Percentiles rank a stretch among this genome's conserved stretches.
phyloP scores from a whole-genome alignment of 92 coral and sea anemone species.

The Porites evermanni region DNA sequence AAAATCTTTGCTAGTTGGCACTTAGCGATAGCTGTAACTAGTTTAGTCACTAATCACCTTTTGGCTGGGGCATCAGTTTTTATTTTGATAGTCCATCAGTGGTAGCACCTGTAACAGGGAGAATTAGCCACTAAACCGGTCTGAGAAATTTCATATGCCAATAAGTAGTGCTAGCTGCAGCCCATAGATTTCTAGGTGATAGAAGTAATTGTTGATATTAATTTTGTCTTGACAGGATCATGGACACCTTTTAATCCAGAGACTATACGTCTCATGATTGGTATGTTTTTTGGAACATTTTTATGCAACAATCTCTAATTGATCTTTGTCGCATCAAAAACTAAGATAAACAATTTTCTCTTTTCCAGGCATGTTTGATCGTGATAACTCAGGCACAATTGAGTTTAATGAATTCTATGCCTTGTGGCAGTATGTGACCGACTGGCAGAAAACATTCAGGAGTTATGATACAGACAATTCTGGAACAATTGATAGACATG shows the following conservation, averaged over 20 bases:
- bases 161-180: no score
- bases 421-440: slow-evolving; percentile 93
- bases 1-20: no score
- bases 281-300: slow-evolving; percentile 36
- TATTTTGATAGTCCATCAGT: no score
- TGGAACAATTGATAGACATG: slow-evolving; percentile 92
- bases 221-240: slow-evolving; percentile 59
- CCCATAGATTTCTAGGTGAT: no score
- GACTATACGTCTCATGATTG: slow-evolving; percentile 95
- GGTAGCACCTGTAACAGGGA: no score
- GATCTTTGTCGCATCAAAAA: background rate
- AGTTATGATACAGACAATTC: slow-evolving; percentile 94
- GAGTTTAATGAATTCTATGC: slow-evolving; percentile 91
- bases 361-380: slow-evolving; percentile 94
- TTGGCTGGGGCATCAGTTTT: no score
- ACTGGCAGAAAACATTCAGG: slow-evolving; percentile 96
- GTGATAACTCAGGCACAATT: slow-evolving; percentile 91
- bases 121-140: no score
- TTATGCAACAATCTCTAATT: background rate
- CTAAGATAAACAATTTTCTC: background rate
- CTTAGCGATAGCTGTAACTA: no score
- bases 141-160: no score
- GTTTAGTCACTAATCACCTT: no score
- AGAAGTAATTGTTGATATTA: background rate
- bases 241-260: slow-evolving; percentile 99